Evolutionary conservation across 2,797 vertebrate species (phyloP).

Genomic region (Todus mexicanus): DNA sequence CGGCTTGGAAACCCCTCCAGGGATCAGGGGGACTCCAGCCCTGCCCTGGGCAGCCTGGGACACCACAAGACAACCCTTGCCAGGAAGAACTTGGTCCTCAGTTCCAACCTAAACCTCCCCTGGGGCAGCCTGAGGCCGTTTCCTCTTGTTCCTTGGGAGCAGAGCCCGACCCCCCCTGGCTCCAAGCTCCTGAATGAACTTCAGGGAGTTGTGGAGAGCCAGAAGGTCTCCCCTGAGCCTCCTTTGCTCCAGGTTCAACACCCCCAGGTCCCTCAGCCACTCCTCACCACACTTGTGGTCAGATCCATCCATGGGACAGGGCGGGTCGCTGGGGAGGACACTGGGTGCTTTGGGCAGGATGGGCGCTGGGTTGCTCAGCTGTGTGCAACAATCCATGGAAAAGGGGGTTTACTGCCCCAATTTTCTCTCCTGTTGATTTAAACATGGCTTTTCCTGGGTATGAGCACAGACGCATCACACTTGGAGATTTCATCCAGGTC

Average conservation of each 20-base stretch:
- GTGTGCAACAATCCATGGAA: neutral
- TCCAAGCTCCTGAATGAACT: neutral
- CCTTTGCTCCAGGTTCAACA: neutral
- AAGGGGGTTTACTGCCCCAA: neutral
- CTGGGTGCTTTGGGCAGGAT: neutral
- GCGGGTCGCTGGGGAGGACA: accelerated
- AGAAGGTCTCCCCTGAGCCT: too few species aligned
- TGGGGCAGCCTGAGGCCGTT: neutral
- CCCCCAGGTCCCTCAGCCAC: too few species aligned
- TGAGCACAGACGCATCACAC: too few species aligned
- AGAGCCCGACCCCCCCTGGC: neutral
- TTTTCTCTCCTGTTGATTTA: neutral
- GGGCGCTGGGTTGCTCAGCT: neutral
- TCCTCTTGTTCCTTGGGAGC: neutral
- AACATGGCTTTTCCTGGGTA: neutral
- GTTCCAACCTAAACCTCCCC: neutral
- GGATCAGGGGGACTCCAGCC: neutral
- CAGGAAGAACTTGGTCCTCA: neutral
- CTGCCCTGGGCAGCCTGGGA: neutral
- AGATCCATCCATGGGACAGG: neutral
- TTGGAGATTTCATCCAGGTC: neutral
- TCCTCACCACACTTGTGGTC: neutral
- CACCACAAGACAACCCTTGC: neutral
- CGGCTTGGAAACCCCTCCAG: neutral
- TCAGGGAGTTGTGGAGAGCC: too few species aligned